phyloP scores from a whole-genome alignment of 2,113 vertebrate genomes.

The Laterallus jamaicensis region DNA sequence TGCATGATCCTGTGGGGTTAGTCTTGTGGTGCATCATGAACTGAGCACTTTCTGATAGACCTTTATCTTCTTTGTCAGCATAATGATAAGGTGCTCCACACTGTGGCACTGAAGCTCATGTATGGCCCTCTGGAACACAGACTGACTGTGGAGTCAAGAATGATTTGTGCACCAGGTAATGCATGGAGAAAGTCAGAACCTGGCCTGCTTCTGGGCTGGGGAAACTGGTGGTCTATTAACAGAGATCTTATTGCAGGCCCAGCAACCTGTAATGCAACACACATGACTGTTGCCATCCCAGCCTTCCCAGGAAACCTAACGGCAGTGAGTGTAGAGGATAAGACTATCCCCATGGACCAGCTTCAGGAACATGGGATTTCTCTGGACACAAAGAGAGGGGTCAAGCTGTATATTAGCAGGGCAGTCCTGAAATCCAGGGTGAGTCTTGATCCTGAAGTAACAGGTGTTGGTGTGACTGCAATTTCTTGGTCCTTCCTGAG shows the following conservation, averaged over 20 bases:
- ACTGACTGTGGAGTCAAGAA: constrained; percentile 19
- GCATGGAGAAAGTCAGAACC: background rate
- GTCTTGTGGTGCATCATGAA: background rate
- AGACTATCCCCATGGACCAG: constrained; percentile 1
- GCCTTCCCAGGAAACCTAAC: constrained; percentile 65
- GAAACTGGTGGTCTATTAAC: fast-evolving
- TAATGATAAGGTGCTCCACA: constrained; percentile 36
- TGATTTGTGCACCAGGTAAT: constrained; percentile 75
- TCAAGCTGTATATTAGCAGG: constrained; percentile 59
- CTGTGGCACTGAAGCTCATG: constrained; percentile 19
- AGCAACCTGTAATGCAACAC: constrained; percentile 70
- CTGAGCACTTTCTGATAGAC: background rate
- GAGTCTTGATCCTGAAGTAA: background rate
- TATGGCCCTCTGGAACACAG: background rate
- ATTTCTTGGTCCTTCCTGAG: fast-evolving
- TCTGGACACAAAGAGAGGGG: constrained; percentile 39
- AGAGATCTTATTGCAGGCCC: constrained; percentile 43
- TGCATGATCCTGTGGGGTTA: fast-evolving
- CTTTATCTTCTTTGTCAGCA: constrained; percentile 21
- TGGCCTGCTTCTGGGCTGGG: background rate
- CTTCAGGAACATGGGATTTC: constrained; percentile 45
- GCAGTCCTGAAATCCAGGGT: constrained; percentile 59
- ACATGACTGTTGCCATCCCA: constrained; percentile 73
- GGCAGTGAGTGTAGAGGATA: constrained; percentile 31
- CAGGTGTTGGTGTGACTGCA: background rate